phyloP scores from a whole-genome alignment of 35 echinoderm and acorn worm species.

The Antedon bifida region DNA sequence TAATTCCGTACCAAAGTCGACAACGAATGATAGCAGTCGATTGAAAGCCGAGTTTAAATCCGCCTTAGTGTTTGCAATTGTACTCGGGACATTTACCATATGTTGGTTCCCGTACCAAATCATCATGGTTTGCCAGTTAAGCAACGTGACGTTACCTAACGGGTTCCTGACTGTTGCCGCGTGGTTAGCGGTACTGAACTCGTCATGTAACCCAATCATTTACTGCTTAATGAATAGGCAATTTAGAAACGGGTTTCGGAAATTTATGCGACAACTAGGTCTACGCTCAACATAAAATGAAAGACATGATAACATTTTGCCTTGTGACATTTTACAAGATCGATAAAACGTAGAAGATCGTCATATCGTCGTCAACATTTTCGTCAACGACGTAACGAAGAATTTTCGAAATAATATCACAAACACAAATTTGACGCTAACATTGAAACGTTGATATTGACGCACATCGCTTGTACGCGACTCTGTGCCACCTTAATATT shows the following conservation, averaged over 20 bases:
- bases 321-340: too few species aligned
- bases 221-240: not conserved
- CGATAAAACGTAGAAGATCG: too few species aligned
- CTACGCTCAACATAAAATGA: too few species aligned
- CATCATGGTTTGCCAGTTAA: slow-evolving; percentile 16
- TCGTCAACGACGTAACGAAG: too few species aligned
- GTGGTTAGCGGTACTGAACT: slow-evolving; percentile 52
- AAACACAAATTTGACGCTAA: too few species aligned
- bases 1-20: not conserved
- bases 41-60: slow-evolving; percentile 49
- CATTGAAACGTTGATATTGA: too few species aligned
- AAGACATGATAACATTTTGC: too few species aligned
- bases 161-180: slow-evolving; percentile 16
- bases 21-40: not conserved
- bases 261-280: slow-evolving; percentile 9
- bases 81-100: slow-evolving; percentile 53
- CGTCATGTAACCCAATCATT: slow-evolving; percentile 44
- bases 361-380: too few species aligned
- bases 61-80: slow-evolving; percentile 38
- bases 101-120: slow-evolving; percentile 60
- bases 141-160: slow-evolving; percentile 14
- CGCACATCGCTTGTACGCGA: too few species aligned
- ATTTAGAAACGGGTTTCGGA: slow-evolving; percentile 20
- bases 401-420: too few species aligned
- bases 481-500: too few species aligned